A percentile compares a stretch with the other conserved stretches of the same genome.
Evolutionary conservation across 2,113 vertebrate species (phyloP).

Genomic region (Ictidomys tridecemlineatus): DNA sequence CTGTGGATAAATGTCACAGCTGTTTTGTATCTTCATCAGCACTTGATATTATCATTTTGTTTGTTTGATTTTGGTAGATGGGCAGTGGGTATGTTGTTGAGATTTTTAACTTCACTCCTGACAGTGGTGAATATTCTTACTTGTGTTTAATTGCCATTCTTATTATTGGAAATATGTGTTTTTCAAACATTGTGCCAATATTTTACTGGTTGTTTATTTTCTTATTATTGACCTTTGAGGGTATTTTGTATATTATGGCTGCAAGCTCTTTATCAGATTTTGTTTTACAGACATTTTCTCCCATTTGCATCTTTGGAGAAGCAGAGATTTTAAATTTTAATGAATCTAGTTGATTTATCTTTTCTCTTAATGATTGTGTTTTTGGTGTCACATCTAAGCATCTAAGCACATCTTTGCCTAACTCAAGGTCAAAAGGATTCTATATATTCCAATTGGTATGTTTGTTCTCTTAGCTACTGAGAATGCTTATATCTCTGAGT

Average conservation of each 20-base stretch:
- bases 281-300: background rate
- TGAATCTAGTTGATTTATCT: background rate
- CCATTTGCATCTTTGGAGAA: background rate
- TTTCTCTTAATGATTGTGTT: background rate
- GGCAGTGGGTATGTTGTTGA: background rate
- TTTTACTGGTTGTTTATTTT: background rate
- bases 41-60: background rate
- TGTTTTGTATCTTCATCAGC: background rate
- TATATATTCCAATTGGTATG: background rate
- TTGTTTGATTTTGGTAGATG: background rate
- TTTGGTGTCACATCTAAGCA: background rate
- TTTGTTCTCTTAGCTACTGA: background rate
- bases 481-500: background rate
- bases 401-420: background rate
- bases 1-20: accelerated
- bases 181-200: background rate
- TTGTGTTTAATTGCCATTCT: background rate
- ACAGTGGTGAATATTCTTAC: background rate
- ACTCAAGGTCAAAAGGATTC: no score
- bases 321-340: background rate
- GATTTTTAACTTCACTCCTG: background rate
- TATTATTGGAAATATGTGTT: background rate
- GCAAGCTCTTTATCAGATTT: background rate
- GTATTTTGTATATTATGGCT: background rate
- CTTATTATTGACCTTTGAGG: background rate